Evolutionary conservation across 2,797 vertebrate genomes (phyloP), one percentile per base, ranked within the genome.

Genomic region (Coreius guichenoti): DNA sequence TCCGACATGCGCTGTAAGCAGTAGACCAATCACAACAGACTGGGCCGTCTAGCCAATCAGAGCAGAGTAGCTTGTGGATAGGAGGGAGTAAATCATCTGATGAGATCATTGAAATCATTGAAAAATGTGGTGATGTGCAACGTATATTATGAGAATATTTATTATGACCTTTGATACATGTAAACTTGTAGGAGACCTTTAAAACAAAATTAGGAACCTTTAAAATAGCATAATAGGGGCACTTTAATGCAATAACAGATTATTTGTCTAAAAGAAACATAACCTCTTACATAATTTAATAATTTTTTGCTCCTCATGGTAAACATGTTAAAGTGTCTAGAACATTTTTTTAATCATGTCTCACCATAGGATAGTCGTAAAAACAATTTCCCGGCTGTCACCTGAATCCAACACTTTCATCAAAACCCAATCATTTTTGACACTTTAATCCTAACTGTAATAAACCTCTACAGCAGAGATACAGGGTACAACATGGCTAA

Each of bases 401-500:
- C 17, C 77, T 79, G 56, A 65, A 79, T 47, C 16, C 58, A 29
- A 49, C 2, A 9, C 56, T 79, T 79, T 79, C 76, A 79, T n/a
- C 58, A 79, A 45, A 63, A 26, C n/a, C 14, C 58, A 65, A 47
- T 79, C n/a, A 79, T 79, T 79, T 79, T 45, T 65, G 77, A 79
- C 58, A 79, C 9, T 45, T 79, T 65, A 65, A 79, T 79, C 58
- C 26, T 65, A 47, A 31, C 58, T 79, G 77, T 65, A 65, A 79
- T 65, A 21, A 31, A 47, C 26, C 56, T 47, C 36, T 79, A 6
- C 54, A 13, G 56, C 51, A 56, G 51, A 58, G 51, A 58, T 21
- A 77, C 51, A 58, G 21, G 51, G 12, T 56, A 76, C 49, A 16
- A 56, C 74, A 36, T 14, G 49, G 11, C 51, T 39, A 36, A 58